These are phyloP conservation scores for Peromyscus nudipes DNA, from an alignment of 2,797 vertebrate species.

Conservation along the genomic window DNA sequence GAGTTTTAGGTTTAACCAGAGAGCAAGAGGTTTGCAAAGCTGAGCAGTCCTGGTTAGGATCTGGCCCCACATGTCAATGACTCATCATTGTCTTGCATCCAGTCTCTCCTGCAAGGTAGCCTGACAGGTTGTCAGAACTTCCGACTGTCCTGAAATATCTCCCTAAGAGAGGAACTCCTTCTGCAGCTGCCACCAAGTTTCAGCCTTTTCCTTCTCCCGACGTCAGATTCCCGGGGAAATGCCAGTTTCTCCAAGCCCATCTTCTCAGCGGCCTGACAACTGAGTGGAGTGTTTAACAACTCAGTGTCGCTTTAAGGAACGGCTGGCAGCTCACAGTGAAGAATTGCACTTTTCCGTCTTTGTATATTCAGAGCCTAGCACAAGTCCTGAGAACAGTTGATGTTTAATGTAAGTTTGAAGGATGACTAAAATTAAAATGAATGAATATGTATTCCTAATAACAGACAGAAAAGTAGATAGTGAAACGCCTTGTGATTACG, in stretches of 20 bases:
- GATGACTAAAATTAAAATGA: slow-evolving; percentile 29
- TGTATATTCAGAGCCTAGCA: not conserved
- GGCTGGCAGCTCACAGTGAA: not conserved
- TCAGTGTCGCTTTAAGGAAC: too few relatives aligned
- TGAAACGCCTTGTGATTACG: not conserved
- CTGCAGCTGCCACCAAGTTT: not conserved
- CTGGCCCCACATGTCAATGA: not conserved
- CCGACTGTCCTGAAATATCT: not conserved
- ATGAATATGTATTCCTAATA: not conserved
- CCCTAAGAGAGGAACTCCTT: not conserved
- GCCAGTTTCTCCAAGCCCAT: not conserved
- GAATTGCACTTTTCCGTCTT: not conserved
- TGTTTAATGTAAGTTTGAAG: slow-evolving; percentile 23
- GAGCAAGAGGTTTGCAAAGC: not conserved
- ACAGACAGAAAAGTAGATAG: not conserved
- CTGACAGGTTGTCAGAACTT: not conserved
- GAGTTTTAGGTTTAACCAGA: not conserved
- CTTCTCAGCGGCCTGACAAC: not conserved
- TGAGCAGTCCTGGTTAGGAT: not conserved
- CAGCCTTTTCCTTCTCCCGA: not conserved
- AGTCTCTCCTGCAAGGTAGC: not conserved
- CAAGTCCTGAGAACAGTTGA: not conserved
- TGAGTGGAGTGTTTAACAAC: not conserved
- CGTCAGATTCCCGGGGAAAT: not conserved
- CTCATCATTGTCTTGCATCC: not conserved